phyloP scores from a whole-genome alignment of 2,888 invertebrate species.

The Cepaea hortensis region DNA sequence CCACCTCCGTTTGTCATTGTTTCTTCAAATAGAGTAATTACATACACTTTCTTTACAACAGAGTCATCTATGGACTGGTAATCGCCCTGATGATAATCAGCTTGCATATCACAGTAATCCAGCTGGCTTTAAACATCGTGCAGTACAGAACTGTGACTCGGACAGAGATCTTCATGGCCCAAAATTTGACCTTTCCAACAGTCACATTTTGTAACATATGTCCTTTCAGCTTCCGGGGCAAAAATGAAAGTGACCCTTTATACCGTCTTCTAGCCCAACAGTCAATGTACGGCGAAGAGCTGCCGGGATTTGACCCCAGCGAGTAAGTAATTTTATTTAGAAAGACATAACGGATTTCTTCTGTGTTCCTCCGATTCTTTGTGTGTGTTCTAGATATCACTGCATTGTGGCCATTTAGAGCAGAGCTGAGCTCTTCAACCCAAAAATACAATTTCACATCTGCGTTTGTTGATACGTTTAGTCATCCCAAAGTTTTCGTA shows the following conservation, averaged over 20 bases:
- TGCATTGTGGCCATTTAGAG: too few relatives aligned
- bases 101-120: neutral
- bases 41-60: neutral
- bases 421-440: too few relatives aligned
- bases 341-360: neutral
- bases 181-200: neutral
- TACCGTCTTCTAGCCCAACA: neutral
- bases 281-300: neutral
- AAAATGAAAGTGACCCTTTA: neutral
- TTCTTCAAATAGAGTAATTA: too few relatives aligned
- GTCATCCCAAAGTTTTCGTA: too few relatives aligned
- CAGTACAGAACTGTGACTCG: neutral
- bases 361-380: neutral
- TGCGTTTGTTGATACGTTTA: too few relatives aligned
- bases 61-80: neutral
- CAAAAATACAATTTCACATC: too few relatives aligned
- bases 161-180: neutral
- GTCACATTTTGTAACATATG: conserved; percentile 19
- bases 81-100: neutral
- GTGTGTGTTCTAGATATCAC: neutral
- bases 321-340: neutral
- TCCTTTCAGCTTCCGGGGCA: conserved; percentile 21
- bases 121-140: neutral
- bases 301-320: neutral
- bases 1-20: too few relatives aligned